These are phyloP conservation scores for Adelognathus sp. DNA, from an alignment of 2,888 invertebrate species.

Conservation along the genomic window DNA sequence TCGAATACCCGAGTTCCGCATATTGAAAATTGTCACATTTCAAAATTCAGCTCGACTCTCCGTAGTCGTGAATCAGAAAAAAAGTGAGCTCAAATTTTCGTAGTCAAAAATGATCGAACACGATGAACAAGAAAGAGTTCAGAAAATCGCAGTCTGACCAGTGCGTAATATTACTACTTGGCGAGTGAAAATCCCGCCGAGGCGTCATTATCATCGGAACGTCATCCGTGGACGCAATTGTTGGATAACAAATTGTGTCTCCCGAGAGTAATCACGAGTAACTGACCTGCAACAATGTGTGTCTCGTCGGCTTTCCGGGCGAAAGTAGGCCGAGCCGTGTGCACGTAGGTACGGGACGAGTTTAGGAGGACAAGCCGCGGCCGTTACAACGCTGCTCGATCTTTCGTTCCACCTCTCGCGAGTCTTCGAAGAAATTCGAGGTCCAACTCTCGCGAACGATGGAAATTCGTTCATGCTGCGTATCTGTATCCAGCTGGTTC, in stretches of 20 bases:
- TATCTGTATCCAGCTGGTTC: no score
- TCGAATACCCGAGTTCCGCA: no score
- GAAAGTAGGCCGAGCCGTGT: slow-evolving; percentile 8
- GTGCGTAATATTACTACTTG: background rate
- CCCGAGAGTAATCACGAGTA: slow-evolving; percentile 59
- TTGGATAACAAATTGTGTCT: slow-evolving; percentile 66
- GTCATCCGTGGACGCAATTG: slow-evolving; percentile 65
- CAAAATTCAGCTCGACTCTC: no score
- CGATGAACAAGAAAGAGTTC: no score
- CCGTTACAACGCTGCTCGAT: background rate
- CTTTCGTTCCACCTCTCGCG: no score
- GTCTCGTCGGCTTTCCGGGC: slow-evolving; percentile 28
- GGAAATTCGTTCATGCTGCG: slow-evolving; percentile 44
- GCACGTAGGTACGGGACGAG: background rate
- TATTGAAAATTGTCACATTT: no score
- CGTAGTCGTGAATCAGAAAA: no score
- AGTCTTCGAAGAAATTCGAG: background rate
- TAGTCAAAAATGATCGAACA: no score
- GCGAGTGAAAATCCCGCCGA: slow-evolving; percentile 2
- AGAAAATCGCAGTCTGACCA: slow-evolving; percentile 7
- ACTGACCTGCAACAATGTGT: slow-evolving; percentile 70
- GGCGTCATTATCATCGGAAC: slow-evolving; percentile 15
- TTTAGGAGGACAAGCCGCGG: background rate
- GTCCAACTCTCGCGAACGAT: background rate
- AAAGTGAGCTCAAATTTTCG: no score